Evolutionary conservation across 2,113 vertebrate genomes (phyloP).

Genomic region (Thamnophis sirtalis): DNA sequence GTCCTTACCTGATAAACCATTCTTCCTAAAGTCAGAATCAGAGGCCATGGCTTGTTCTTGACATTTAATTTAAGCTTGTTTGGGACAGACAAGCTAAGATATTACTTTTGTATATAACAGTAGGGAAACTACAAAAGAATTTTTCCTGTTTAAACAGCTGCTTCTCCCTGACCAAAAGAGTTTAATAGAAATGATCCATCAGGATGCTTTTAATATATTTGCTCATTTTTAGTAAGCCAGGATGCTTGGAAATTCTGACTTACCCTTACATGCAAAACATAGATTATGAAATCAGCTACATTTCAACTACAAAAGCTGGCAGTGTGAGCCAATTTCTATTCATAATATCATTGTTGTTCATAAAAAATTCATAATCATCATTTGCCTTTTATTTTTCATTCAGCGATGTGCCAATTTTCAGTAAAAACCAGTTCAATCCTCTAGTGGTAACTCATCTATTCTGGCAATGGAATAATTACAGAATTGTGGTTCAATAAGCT

Average conservation of each 20-base stretch:
- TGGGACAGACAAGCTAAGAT: neutral
- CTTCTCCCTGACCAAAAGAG: neutral
- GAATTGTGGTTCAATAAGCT: neutral
- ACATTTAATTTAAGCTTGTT: neutral
- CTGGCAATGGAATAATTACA: neutral
- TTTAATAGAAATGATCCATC: neutral
- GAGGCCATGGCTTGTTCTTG: neutral
- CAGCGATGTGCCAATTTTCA: neutral
- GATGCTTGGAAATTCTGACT: neutral
- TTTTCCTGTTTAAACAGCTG: neutral
- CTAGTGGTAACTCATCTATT: neutral
- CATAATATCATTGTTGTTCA: neutral
- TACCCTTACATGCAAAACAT: neutral
- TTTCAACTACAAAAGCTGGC: neutral
- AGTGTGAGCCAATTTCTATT: neutral
- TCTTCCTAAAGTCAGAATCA: neutral
- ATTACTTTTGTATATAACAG: neutral
- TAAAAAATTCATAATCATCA: constrained; percentile 4
- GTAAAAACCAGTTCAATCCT: neutral
- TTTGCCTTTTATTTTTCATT: constrained; percentile 8
- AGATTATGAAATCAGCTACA: neutral
- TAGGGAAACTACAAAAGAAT: neutral
- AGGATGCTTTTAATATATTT: neutral
- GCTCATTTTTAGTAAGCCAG: neutral
- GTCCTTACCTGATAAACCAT: neutral